Evolutionary conservation across 1,140 invertebrate genomes (phyloP), one percentile per base, ranked within the genome.

Genomic region (Saxidomus purpurata): DNA sequence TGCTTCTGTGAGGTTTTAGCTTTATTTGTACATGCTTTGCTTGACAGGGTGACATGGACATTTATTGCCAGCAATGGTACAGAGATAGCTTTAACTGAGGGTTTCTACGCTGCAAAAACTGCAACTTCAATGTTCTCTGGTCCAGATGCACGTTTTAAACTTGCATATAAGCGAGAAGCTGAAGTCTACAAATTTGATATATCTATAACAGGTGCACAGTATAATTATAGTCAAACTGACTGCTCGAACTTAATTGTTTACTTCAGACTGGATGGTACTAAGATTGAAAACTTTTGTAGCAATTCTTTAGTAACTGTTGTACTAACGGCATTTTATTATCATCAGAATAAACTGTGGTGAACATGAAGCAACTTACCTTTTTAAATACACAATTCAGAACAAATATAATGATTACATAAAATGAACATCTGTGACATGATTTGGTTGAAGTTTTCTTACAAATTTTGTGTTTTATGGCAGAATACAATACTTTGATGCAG

Each of bases 21-120:
- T 77, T 77, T 49, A 77, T 17, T 9, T 49, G 47, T 77, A 11
- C n/a, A 55, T 81, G 49, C 49, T 82, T 67, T 82, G 80, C 31
- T 82, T 82, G 52, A 43, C 55, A 82, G 80, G 61, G 31, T 82
- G 0, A 43, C 49, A 1, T 82, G 80, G 80, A 43, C 80, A 43
- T 63, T 9, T 82, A 63, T 47, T n/a, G 2, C 49, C 1, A 40
- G n/a, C 36, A 76, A 28, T 43, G 52, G 52, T 13, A 43, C 80
- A 13, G 25, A 17, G n/a, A 9, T 82, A 25, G 9, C 15, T 36
- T 63, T 82, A 47, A 82, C 80, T 15, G 80, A 82, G n/a, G 80
- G 80, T 59, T 82, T 82, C 61, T 82, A 82, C 61, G 25, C 55
- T 17, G 22, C 55, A 19, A 82, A 82, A 67, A 52, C 22, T 22